These are phyloP conservation scores for Melitaea athalia DNA, from an alignment of 2,888 invertebrate genomes.

Conservation along the genomic window DNA sequence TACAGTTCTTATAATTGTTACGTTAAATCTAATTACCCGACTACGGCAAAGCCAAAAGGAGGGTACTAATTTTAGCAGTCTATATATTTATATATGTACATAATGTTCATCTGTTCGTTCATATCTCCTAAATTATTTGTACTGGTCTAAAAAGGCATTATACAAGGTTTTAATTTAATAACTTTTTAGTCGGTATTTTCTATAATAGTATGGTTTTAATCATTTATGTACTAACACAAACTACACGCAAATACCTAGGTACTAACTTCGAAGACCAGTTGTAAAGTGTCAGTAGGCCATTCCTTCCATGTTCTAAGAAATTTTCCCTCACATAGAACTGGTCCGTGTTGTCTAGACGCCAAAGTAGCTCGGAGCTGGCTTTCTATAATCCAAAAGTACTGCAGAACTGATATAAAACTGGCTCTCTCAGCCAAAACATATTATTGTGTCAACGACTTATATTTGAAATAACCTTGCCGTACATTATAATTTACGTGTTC, in stretches of 20 bases:
- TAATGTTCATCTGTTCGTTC: too few relatives aligned
- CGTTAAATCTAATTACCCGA: too few relatives aligned
- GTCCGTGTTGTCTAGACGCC: constrained; percentile 45
- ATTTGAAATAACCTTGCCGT: constrained; percentile 33
- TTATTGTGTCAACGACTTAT: constrained; percentile 34
- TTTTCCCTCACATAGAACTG: constrained; percentile 49
- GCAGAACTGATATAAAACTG: constrained; percentile 17
- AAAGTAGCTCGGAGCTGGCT: constrained; percentile 35
- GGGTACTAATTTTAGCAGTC: too few relatives aligned
- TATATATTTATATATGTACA: too few relatives aligned
- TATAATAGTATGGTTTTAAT: not conserved
- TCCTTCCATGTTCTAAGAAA: constrained; percentile 47
- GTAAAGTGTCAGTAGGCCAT: constrained; percentile 47
- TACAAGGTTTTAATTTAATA: not conserved
- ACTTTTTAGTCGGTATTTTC: not conserved
- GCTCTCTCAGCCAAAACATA: constrained; percentile 30
- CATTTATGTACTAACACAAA: not conserved
- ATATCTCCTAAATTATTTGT: too few relatives aligned
- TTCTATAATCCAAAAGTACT: constrained; percentile 39
- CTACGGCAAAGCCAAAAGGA: too few relatives aligned
- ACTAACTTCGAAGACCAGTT: constrained; percentile 14
- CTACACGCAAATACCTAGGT: not conserved
- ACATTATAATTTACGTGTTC: constrained; percentile 43
- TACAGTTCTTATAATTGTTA: too few relatives aligned
- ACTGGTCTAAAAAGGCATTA: too few relatives aligned